Evolutionary conservation across 2,113 vertebrate species (phyloP).

Genomic region (Entomyzon cyanotis): DNA sequence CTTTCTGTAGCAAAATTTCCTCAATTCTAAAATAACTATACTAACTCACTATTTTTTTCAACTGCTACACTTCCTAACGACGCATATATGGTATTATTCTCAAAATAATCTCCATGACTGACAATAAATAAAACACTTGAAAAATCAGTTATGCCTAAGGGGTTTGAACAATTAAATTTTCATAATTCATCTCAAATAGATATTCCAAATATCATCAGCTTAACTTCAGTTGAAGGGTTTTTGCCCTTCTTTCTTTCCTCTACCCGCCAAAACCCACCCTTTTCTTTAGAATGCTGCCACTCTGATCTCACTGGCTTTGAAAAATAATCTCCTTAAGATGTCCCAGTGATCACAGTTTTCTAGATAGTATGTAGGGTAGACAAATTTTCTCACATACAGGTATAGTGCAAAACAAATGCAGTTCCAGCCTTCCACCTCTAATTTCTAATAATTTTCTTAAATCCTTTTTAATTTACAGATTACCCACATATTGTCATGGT

Average conservation of each 20-base stretch:
- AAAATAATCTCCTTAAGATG: background rate
- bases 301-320: background rate
- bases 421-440: background rate
- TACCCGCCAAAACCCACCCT: rapidly evolving
- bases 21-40: background rate
- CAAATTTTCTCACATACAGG: background rate
- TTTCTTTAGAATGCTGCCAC: background rate
- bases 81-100: background rate
- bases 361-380: background rate
- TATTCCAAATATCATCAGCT: background rate
- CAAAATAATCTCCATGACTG: background rate
- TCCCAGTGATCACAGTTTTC: background rate
- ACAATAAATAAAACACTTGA: background rate
- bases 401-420: background rate
- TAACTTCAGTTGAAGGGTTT: background rate
- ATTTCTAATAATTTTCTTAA: background rate
- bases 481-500: background rate
- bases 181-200: background rate
- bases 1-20: background rate
- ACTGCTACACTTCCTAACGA: background rate
- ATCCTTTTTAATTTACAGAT: background rate
- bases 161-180: background rate
- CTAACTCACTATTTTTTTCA: background rate
- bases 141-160: background rate
- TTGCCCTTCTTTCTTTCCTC: background rate